phyloP scores from a whole-genome alignment of 2,888 invertebrate genomes.

The Pseudanteris insignis region DNA sequence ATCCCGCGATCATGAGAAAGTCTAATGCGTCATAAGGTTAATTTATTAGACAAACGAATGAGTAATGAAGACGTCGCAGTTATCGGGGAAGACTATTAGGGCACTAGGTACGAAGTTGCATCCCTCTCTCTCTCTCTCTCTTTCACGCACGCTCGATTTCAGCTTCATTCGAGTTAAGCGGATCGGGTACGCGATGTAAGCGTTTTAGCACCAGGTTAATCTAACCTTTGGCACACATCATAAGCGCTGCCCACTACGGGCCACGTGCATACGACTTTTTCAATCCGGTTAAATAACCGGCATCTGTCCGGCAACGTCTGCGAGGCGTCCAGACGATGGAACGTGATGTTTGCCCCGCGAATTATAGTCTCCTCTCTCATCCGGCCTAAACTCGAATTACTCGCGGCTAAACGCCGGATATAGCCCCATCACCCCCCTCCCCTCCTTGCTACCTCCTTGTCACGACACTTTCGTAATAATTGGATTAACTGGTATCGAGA shows the following conservation, averaged over 20 bases:
- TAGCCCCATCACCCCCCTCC: too few relatives aligned
- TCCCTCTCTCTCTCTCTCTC: slow-evolving; percentile 11
- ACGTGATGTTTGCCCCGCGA: too few relatives aligned
- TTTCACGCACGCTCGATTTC: slow-evolving; percentile 21
- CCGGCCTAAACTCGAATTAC: too few relatives aligned
- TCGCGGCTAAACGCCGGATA: too few relatives aligned
- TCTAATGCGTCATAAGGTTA: too few relatives aligned
- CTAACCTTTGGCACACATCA: slow-evolving; percentile 27
- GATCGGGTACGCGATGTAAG: slow-evolving; percentile 20
- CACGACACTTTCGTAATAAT: too few relatives aligned
- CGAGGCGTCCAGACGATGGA: neutral
- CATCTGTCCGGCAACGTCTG: neutral
- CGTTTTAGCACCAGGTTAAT: slow-evolving; percentile 27
- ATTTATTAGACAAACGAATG: too few relatives aligned
- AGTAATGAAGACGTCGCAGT: too few relatives aligned
- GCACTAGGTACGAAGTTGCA: slow-evolving; percentile 9
- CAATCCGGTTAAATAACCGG: neutral
- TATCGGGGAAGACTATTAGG: slow-evolving; percentile 17
- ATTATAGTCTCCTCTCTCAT: too few relatives aligned
- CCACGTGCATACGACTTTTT: slow-evolving; percentile 6
- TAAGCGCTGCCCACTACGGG: slow-evolving; percentile 11
- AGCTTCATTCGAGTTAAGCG: slow-evolving; percentile 22
- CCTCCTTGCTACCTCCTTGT: too few relatives aligned
- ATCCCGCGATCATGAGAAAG: too few relatives aligned
- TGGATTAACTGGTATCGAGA: too few relatives aligned